phyloP scores from a whole-genome alignment of 2,888 invertebrate genomes.

The Lordiphosa fenestrarum region DNA sequence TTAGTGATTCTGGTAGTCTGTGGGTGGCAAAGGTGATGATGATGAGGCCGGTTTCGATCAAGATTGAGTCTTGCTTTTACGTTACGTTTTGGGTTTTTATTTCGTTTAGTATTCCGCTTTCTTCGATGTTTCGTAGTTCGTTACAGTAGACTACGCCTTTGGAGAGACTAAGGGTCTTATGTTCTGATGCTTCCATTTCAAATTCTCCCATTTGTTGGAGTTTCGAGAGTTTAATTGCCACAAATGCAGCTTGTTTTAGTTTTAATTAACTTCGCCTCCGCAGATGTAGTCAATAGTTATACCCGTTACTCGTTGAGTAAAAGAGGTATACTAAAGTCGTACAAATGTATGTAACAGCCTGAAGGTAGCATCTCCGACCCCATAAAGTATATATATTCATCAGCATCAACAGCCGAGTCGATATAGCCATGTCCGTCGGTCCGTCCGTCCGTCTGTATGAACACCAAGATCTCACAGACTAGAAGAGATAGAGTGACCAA shows the following conservation, averaged over 20 bases:
- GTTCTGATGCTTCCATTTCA: slow-evolving; percentile 8
- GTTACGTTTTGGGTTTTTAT: slow-evolving; percentile 2
- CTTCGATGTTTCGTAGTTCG: slow-evolving; percentile 7
- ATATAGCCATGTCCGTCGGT: too few species aligned
- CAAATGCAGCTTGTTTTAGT: slow-evolving; percentile 13
- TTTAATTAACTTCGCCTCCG: slow-evolving; percentile 16
- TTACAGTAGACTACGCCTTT: slow-evolving; percentile 20
- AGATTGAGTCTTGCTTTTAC: not conserved
- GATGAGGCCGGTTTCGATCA: slow-evolving; percentile 15
- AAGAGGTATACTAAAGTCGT: too few species aligned
- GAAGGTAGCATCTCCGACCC: too few species aligned
- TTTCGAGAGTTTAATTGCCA: slow-evolving; percentile 10
- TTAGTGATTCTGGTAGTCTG: slow-evolving; percentile 11
- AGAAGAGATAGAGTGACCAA: too few species aligned
- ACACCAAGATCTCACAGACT: too few species aligned
- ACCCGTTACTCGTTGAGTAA: too few species aligned
- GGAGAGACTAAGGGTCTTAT: slow-evolving; percentile 9
- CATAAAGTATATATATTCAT: too few species aligned
- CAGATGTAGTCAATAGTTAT: slow-evolving; percentile 13
- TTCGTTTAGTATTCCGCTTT: slow-evolving; percentile 7
- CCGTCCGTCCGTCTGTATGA: too few species aligned
- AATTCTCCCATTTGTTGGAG: slow-evolving; percentile 10
- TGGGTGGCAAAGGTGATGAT: slow-evolving; percentile 9
- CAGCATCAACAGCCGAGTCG: too few species aligned
- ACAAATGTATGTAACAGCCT: too few species aligned